Conservation (phyloP, 2,888 invertebrate genomes). For the Priocnemis perturbator region DNA sequence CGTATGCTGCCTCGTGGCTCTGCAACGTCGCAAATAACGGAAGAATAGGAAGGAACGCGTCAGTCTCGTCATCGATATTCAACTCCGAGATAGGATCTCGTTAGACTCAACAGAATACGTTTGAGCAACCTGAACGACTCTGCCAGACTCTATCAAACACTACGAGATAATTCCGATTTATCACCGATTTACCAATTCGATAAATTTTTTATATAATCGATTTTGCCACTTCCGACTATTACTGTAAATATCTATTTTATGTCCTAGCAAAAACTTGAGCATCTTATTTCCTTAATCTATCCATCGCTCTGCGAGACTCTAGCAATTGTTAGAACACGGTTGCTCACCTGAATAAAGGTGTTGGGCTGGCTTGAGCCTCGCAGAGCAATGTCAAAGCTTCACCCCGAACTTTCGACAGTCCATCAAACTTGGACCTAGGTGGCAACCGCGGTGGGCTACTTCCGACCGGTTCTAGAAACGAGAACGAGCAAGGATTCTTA, state of each 20-base stretch:
- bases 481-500: constrained; percentile 1
- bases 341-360: constrained; percentile 78
- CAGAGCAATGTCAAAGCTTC: constrained; percentile 74
- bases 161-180: too few species aligned
- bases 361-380: constrained; percentile 84
- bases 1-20: constrained; percentile 73
- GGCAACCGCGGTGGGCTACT: constrained; percentile 78
- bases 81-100: neutral
- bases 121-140: too few species aligned
- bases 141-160: too few species aligned
- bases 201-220: too few species aligned
- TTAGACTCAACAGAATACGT: too few species aligned
- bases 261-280: too few species aligned
- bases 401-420: constrained; percentile 59
- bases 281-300: neutral
- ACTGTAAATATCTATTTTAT: too few species aligned
- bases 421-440: constrained; percentile 75
- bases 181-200: too few species aligned
- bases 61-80: neutral
- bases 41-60: too few species aligned
- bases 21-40: constrained; percentile 45
- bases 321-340: neutral
- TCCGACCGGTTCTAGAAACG: constrained; percentile 78
- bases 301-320: neutral
- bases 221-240: too few species aligned